These are phyloP conservation scores for Lasioglossum leucozonium DNA, from an alignment of 2,888 invertebrate species.

Conservation along the genomic window DNA sequence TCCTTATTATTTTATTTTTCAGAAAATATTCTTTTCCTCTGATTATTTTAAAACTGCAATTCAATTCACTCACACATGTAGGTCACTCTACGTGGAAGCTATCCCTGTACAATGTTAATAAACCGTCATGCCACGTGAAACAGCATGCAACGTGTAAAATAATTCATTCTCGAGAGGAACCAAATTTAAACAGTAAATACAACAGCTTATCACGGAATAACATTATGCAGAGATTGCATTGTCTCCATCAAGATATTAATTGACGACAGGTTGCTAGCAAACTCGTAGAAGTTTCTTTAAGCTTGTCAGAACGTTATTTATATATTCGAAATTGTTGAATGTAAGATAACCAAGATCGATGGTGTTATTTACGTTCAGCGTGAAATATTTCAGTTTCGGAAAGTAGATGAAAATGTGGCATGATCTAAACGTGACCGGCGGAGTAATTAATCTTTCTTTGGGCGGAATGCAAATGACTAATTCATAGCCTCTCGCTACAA, in stretches of 20 bases:
- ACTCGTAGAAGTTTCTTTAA: background rate
- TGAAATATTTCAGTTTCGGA: background rate
- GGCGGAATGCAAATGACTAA: background rate
- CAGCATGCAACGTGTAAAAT: background rate
- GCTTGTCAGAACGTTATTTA: background rate
- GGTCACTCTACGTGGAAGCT: background rate
- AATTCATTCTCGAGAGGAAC: background rate
- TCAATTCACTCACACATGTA: background rate
- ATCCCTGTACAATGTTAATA: background rate
- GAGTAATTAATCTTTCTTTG: conserved; percentile 9
- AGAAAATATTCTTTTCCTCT: background rate
- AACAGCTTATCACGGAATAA: background rate
- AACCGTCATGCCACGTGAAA: background rate
- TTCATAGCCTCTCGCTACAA: conserved; percentile 4
- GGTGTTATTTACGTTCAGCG: background rate
- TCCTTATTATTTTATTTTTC: background rate
- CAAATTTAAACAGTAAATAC: background rate
- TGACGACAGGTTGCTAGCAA: no score
- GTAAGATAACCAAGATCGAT: background rate
- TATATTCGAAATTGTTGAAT: background rate
- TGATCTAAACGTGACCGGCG: background rate
- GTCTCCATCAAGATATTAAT: background rate
- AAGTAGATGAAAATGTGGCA: background rate
- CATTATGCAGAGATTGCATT: background rate
- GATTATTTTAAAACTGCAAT: background rate